Base-by-base conservation (phyloP, 2,888 invertebrate genomes). In the Apotomis capreana region DNA sequence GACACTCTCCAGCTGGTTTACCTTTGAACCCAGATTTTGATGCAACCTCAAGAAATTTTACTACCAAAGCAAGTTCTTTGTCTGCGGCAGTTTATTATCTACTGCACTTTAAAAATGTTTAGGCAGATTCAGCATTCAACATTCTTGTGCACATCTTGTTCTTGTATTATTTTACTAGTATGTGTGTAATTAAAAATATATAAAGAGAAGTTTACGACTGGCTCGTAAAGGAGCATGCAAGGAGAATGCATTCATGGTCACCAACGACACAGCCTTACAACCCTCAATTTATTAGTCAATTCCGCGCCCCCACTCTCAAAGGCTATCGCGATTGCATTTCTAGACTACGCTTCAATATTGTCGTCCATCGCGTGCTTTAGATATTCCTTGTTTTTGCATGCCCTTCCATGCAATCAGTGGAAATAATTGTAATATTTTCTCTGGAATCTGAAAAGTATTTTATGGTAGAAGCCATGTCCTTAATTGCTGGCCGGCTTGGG, bases 401-500 rank as follows among this genome's bases (percentile, higher is more conserved):
- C 58, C 37, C 55, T 68, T 37, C 54, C 36, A 63, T 49, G 26
- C 63, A 63, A 68, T 68, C 72, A 63, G 62, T 72, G 68, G 62
- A 68, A 40, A 68, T 68, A 58, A 59, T 59, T 72, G 52, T 58
- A 54, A 72, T 63, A 46, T 68, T 63, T 68, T 5, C 5, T 51
- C 10, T 54, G 52, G 60, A 70, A 15, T 26, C 13, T 37, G 59
- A 44, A 52, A 51, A 13, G 52, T 68, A 68, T 62, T 71, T 71
- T 62, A 67, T 51, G 26, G 64, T 55, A 61, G 46, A 74, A 58
- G 68, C 70, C 37, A 13, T 77, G 75, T 78, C 78, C 80, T 84
- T 88, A 88, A 89, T 88, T 87, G 84, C 84, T 78, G 65, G 72
- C 60, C 75, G 76, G 78, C 77, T 73, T 62, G 73, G 75, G 75